Base-by-base conservation (phyloP, 1,140 invertebrate genomes). In the Anoplophora glabripennis region DNA sequence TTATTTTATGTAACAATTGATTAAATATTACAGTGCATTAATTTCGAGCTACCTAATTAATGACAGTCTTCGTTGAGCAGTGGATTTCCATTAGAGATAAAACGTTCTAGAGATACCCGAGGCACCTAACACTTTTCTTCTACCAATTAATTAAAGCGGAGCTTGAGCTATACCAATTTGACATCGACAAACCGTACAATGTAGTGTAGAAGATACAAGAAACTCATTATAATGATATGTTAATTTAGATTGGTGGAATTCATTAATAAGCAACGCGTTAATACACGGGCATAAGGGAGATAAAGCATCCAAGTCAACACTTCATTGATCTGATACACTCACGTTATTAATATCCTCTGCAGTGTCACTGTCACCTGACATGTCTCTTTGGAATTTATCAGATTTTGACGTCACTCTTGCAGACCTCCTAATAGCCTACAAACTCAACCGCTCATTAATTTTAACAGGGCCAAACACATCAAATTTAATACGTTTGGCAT, bases 331-430 rank as follows among this genome's bases (percentile, higher is more conserved):
- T 45, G 57, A 59, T 59, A 46, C 36, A 36, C 44, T 40, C 48
- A 51, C 35, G 57, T 59, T 59, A 59, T 59, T 59, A 59, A 61
- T 61, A 61, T 56, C 18, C 52, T 35, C 12, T 59, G 35, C 15
- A 59, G 14, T 59, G 57, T 53, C 57, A 53, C 33, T 59, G 48
- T 59, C 57, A 53, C 21, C 18, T 57, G 54, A 48, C 41, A 44
- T 46, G 44, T 46, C 44, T 18, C 12, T 18, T 28, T 5, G 2
- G 21, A 28, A 28, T 28, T 28, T 28, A 28, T 28, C 21, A 28
- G 21, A 28, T 28, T 28, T 28, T 28, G 21, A 28, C 21, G 21
- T 28, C 21, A 28, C 21, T 28, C 21, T 28, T 28, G 21, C 21
- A 28, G 21, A 28, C 21, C 21, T 28, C 21, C 21, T 28, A 28